Conservation (phyloP, 1,140 invertebrate genomes). For the Aporrectodea caliginosa region DNA sequence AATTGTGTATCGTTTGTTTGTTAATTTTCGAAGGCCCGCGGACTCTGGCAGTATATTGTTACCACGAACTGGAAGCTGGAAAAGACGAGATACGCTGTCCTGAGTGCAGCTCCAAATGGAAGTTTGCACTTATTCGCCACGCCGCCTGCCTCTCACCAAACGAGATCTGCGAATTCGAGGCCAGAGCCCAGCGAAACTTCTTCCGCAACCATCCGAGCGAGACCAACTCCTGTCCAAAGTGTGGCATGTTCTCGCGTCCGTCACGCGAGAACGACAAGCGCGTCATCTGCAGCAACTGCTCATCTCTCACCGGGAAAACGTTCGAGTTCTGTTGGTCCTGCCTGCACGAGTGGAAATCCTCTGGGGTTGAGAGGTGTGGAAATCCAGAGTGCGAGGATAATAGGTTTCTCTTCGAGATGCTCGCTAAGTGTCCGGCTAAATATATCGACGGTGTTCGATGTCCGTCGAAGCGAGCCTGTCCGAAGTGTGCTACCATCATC, state of each 20-base stretch:
- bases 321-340: not conserved
- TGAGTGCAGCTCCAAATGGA: not conserved
- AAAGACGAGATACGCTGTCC: not conserved
- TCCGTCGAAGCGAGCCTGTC: not conserved
- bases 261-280: not conserved
- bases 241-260: not conserved
- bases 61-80: not conserved
- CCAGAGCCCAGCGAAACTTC: not conserved
- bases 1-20: no score
- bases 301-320: not conserved
- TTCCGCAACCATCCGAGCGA: not conserved
- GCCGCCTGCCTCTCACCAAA: not conserved
- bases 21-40: not conserved
- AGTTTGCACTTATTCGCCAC: not conserved
- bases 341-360: not conserved
- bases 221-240: not conserved
- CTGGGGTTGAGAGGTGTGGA: not conserved
- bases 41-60: not conserved
- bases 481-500: not conserved
- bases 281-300: not conserved
- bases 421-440: not conserved
- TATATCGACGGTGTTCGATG: not conserved
- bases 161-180: not conserved
- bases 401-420: not conserved
- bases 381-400: not conserved